Conservation (phyloP, 1,140 invertebrate genomes). For the Mactra quadrangularis region DNA sequence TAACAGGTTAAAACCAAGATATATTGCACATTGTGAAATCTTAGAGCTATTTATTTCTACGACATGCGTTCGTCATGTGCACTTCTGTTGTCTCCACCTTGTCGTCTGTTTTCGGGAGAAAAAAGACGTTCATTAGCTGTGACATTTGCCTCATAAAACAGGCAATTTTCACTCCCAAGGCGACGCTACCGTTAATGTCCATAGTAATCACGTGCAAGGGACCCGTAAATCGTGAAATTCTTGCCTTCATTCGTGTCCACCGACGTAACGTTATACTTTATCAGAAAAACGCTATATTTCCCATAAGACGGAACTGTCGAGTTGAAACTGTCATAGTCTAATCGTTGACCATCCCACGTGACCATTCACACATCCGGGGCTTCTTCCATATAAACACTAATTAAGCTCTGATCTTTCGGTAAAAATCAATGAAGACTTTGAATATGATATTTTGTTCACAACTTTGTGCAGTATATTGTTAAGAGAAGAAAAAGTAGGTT, state of each 20-base stretch:
- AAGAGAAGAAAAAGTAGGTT: too few relatives aligned
- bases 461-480: too few relatives aligned
- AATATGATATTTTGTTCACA: too few relatives aligned
- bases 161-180: constrained; percentile 49
- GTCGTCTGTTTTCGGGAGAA: constrained; percentile 51
- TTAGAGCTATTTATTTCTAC: background rate
- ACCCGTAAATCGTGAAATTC: constrained; percentile 53
- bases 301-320: constrained; percentile 44
- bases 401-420: constrained; percentile 4
- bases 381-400: constrained; percentile 35
- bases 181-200: constrained; percentile 54
- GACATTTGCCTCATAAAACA: constrained; percentile 60
- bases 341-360: constrained; percentile 45
- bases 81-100: constrained; percentile 19
- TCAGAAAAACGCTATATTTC: constrained; percentile 63
- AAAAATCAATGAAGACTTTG: constrained; percentile 4
- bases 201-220: constrained; percentile 59
- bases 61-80: constrained; percentile 29
- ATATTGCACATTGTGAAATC: too few relatives aligned
- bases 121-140: constrained; percentile 55
- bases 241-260: constrained; percentile 41
- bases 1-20: too few relatives aligned
- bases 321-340: constrained; percentile 41
- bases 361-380: constrained; percentile 30
- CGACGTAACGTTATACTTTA: constrained; percentile 57